Conservation (phyloP, 2,113 vertebrate genomes). For the Etheostoma cragini region DNA sequence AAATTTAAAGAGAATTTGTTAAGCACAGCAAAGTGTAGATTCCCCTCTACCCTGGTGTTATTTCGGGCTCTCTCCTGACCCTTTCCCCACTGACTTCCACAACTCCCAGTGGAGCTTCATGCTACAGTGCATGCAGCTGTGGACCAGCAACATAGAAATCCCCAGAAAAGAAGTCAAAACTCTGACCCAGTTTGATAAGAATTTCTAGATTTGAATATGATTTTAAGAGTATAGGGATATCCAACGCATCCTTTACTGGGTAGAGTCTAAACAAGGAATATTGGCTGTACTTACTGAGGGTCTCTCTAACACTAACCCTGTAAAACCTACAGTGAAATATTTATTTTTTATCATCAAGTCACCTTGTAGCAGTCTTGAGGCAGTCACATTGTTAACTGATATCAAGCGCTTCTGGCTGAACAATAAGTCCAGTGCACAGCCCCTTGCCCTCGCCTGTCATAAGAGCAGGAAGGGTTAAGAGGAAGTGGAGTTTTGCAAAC, state of each 20-base stretch:
- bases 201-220: not conserved
- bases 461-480: constrained; percentile 72
- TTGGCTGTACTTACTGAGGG: not conserved
- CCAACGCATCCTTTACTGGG: not conserved
- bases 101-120: constrained; percentile 6
- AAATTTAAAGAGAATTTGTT: not conserved
- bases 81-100: constrained; percentile 9
- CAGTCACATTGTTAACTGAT: not conserved
- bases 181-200: constrained; percentile 33
- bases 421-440: not conserved
- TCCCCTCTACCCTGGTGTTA: constrained; percentile 2
- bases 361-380: not conserved
- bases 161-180: not conserved
- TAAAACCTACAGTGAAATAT: not conserved
- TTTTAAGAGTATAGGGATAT: not conserved
- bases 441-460: constrained; percentile 13
- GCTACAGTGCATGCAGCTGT: constrained; percentile 36
- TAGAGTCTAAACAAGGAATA: not conserved
- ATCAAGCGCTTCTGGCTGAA: constrained; percentile 2
- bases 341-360: not conserved
- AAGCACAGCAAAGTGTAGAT: not conserved
- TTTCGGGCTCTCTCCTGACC: constrained; percentile 4
- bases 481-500: constrained; percentile 74
- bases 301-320: not conserved
- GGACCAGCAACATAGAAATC: constrained; percentile 15